A percentile compares a stretch with the other conserved stretches of the same genome.
Conservation (phyloP, 2,113 vertebrate genomes). For the Tachycineta bicolor region DNA sequence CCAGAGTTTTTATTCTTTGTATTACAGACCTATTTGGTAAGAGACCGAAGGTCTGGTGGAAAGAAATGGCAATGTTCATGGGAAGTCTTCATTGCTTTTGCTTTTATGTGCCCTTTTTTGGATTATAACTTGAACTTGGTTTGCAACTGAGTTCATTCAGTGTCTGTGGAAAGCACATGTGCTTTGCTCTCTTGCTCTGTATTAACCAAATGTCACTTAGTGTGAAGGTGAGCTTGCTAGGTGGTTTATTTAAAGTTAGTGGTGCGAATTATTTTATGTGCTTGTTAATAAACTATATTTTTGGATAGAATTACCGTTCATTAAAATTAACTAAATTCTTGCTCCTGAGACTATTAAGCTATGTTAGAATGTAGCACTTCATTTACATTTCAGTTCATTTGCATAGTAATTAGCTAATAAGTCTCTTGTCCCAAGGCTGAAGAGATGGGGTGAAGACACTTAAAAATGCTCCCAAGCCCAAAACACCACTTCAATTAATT, state of each 20-base stretch:
- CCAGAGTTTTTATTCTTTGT: constrained; percentile 52
- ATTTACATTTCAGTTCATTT: constrained; percentile 27
- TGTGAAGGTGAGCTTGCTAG: constrained; percentile 33
- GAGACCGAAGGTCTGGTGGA: constrained; percentile 12
- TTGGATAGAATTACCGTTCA: not conserved
- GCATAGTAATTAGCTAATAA: not conserved
- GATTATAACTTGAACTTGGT: constrained; percentile 6
- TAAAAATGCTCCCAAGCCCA: not conserved
- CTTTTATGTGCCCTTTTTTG: constrained; percentile 4
- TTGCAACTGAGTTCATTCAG: not conserved
- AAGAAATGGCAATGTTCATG: constrained; percentile 34
- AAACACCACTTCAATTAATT: not conserved
- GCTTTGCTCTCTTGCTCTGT: constrained; percentile 30
- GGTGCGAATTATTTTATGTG: constrained; percentile 16
- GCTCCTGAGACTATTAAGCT: not conserved
- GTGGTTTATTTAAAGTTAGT: constrained; percentile 47
- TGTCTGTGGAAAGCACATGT: constrained; percentile 22
- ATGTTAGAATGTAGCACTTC: not conserved
- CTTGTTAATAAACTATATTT: constrained; percentile 60
- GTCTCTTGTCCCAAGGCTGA: not conserved
- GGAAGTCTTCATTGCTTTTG: constrained; percentile 27
- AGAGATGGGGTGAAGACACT: not conserved
- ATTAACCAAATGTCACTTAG: constrained; percentile 30
- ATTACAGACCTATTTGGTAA: constrained; percentile 47
- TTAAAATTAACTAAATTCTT: constrained; percentile 5